phyloP scores from a whole-genome alignment of 2,797 vertebrate genomes.

The Chaetophractus vellerosus region DNA sequence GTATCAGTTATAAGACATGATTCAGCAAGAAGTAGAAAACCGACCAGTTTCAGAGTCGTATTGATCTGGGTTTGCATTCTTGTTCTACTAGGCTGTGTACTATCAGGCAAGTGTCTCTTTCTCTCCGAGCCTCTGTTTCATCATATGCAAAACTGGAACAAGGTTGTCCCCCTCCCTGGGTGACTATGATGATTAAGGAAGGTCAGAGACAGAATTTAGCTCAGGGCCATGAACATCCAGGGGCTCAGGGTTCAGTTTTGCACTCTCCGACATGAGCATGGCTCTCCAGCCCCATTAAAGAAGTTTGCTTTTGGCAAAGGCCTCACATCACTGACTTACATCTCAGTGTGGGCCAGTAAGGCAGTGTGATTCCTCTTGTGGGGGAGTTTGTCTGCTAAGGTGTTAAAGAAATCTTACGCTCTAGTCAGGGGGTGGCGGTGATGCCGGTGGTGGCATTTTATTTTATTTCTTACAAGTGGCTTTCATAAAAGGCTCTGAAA shows the following conservation, averaged over 20 bases:
- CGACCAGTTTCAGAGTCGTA: neutral
- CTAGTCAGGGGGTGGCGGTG: conserved; percentile 1
- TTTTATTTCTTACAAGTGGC: conserved; percentile 53
- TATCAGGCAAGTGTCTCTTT: neutral
- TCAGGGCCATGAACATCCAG: too few species aligned
- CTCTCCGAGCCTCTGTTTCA: neutral
- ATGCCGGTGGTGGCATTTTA: conserved; percentile 11
- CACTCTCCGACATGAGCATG: neutral
- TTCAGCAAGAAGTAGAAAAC: neutral
- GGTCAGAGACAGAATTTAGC: neutral
- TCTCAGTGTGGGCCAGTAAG: neutral
- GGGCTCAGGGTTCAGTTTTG: neutral
- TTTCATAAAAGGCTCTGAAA: conserved; percentile 32
- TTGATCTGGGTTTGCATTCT: neutral
- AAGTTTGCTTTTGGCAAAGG: neutral
- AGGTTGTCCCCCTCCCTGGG: neutral
- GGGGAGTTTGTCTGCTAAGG: conserved; percentile 19
- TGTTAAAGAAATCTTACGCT: conserved; percentile 55
- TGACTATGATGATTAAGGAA: neutral
- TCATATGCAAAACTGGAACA: neutral
- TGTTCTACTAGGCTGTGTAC: neutral
- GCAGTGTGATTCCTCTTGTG: neutral
- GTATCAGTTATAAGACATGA: neutral
- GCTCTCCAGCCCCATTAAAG: neutral
- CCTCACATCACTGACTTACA: neutral